A percentile compares a stretch with the other conserved stretches of the same genome.
phyloP scores from a whole-genome alignment of 1,140 invertebrate genomes.

The Drosophila neocordata region DNA sequence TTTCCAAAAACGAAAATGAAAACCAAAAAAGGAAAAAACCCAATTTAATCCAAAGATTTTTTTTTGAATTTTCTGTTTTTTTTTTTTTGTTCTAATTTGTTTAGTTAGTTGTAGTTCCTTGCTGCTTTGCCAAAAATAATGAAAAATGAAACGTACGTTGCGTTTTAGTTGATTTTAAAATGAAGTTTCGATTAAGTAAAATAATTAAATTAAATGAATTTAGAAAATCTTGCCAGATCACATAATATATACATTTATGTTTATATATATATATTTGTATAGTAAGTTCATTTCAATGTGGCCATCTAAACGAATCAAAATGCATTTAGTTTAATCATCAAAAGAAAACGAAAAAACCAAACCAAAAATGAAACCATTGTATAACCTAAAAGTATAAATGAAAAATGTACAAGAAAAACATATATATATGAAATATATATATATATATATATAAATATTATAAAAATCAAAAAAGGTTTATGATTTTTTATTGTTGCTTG shows the following conservation, averaged over 20 bases:
- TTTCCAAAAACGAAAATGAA: neutral
- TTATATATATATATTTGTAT: conserved; percentile 32
- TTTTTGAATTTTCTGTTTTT: neutral
- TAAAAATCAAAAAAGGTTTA: neutral
- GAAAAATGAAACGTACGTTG: neutral
- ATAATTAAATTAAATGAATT: neutral
- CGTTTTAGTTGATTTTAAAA: conserved; percentile 16
- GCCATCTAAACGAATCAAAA: conserved; percentile 50
- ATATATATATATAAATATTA: neutral
- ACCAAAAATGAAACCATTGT: conserved; percentile 36
- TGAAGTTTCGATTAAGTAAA: neutral
- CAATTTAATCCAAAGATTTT: conserved; percentile 68
- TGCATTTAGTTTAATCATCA: conserved; percentile 46
- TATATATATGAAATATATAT: conserved; percentile 25
- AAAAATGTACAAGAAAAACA: conserved; percentile 25
- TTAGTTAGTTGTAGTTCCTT: conserved; percentile 31
- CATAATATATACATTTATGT: neutral
- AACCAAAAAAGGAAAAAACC: conserved; percentile 40
- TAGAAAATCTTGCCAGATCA: conserved; percentile 64
- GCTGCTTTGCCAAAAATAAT: conserved; percentile 48
- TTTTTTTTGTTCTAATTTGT: neutral
- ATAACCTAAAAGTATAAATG: conserved; percentile 7
- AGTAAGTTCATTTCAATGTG: conserved; percentile 50
- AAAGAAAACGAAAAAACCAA: conserved; percentile 13
- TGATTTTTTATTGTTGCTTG: neutral